Percentiles rank a stretch among this genome's conserved stretches.
Evolutionary conservation across 2,888 invertebrate species (phyloP).

Genomic region (Laspeyria flexula): DNA sequence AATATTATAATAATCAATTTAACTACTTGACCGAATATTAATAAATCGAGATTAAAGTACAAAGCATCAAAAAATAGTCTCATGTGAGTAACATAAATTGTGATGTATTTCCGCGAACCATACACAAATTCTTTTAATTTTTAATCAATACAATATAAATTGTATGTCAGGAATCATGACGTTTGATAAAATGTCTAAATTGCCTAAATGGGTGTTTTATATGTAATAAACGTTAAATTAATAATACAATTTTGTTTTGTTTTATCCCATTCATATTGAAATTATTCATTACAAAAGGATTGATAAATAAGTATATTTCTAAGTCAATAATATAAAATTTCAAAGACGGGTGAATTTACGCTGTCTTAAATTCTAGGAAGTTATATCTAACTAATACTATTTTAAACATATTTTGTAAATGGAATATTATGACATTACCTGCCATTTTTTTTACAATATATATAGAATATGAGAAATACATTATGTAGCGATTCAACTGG

Average conservation of each 20-base stretch:
- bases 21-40: constrained; percentile 26
- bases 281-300: constrained; percentile 79
- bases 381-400: constrained; percentile 69
- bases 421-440: constrained; percentile 74
- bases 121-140: constrained; percentile 20
- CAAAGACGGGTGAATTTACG: constrained; percentile 86
- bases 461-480: constrained; percentile 22
- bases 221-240: constrained; percentile 64
- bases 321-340: constrained; percentile 86
- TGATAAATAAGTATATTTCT: constrained; percentile 87
- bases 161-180: constrained; percentile 17
- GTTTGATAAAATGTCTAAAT: constrained; percentile 29
- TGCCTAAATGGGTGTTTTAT: constrained; percentile 53
- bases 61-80: constrained; percentile 16
- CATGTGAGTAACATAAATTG: constrained; percentile 11
- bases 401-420: constrained; percentile 83
- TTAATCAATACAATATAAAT: constrained; percentile 8
- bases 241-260: constrained; percentile 59
- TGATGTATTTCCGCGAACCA: constrained; percentile 15
- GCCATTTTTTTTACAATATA: constrained; percentile 30
- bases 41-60: constrained; percentile 35
- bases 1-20: constrained; percentile 6
- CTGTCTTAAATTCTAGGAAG: constrained; percentile 76
- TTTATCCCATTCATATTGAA: constrained; percentile 82
- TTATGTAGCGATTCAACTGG: constrained; percentile 29